These are phyloP conservation scores for Tragelaphus scriptus DNA, from an alignment of 2,113 vertebrate species.

Conservation along the genomic window DNA sequence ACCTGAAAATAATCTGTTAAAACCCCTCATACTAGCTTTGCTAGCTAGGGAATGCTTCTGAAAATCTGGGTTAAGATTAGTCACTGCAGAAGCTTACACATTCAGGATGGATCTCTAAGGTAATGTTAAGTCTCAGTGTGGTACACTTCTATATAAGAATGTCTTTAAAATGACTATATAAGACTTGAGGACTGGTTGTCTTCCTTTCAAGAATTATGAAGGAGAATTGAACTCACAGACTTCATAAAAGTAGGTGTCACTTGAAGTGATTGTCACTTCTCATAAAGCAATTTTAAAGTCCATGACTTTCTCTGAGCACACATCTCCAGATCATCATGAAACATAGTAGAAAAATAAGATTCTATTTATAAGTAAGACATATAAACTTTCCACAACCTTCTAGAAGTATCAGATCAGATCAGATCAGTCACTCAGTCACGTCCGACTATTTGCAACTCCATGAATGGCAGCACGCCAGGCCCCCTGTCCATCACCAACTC, in stretches of 20 bases:
- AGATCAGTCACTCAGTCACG: no score
- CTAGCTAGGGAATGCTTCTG: background rate
- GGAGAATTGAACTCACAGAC: background rate
- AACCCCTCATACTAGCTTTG: background rate
- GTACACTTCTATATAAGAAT: background rate
- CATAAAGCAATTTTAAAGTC: slow-evolving; percentile 18
- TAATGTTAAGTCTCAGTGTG: background rate
- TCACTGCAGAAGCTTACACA: slow-evolving; percentile 3
- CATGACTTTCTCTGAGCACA: background rate
- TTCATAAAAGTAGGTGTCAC: background rate
- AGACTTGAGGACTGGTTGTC: background rate
- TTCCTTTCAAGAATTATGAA: slow-evolving; percentile 25
- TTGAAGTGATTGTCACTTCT: background rate
- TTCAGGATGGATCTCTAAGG: background rate
- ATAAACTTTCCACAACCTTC: background rate
- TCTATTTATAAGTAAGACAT: slow-evolving; percentile 9
- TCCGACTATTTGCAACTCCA: no score
- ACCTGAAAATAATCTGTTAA: slow-evolving; percentile 30
- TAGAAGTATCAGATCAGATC: background rate
- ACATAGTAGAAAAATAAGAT: background rate
- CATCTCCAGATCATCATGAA: background rate
- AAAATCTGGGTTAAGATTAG: slow-evolving; percentile 29
- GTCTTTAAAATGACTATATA: slow-evolving; percentile 18
- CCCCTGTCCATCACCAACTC: no score
- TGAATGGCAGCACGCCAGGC: no score